phyloP scores from a whole-genome alignment of 2,888 invertebrate genomes.

The Pandemis corylana region DNA sequence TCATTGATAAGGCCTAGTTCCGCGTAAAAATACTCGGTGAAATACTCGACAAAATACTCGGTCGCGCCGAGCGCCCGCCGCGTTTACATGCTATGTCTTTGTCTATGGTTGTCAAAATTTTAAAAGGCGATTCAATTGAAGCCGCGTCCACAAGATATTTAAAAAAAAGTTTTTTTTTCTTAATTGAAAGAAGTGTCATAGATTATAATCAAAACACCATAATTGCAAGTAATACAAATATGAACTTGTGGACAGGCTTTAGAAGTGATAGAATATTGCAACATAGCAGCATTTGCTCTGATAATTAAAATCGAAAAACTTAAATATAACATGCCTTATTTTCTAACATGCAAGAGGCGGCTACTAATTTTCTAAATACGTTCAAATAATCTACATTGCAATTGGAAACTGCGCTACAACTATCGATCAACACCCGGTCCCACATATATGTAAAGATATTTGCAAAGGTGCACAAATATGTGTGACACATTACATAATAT shows the following conservation, averaged over 20 bases:
- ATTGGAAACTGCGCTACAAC: no score
- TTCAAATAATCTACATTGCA: no score
- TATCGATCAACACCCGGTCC: no score
- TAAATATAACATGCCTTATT: constrained; percentile 32
- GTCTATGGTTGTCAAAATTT: constrained; percentile 43
- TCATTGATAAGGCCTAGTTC: constrained; percentile 52
- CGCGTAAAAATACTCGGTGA: constrained; percentile 36
- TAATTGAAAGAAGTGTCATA: neutral
- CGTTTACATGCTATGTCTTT: constrained; percentile 42
- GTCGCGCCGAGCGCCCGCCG: constrained; percentile 5
- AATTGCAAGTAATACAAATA: neutral
- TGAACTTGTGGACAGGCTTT: constrained; percentile 25
- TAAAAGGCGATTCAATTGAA: constrained; percentile 43
- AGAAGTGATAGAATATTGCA: constrained; percentile 25
- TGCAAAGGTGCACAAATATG: no score
- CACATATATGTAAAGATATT: no score
- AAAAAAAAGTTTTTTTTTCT: neutral
- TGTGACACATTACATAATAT: no score
- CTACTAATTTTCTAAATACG: no score
- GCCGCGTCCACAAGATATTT: constrained; percentile 22
- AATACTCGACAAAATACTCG: constrained; percentile 39
- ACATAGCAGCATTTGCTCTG: constrained; percentile 31
- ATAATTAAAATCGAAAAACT: neutral
- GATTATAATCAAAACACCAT: no score
- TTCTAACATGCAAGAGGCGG: no score